These are phyloP conservation scores for Ictalurus furcatus DNA, from an alignment of 2,113 vertebrate species.

Conservation along the genomic window DNA sequence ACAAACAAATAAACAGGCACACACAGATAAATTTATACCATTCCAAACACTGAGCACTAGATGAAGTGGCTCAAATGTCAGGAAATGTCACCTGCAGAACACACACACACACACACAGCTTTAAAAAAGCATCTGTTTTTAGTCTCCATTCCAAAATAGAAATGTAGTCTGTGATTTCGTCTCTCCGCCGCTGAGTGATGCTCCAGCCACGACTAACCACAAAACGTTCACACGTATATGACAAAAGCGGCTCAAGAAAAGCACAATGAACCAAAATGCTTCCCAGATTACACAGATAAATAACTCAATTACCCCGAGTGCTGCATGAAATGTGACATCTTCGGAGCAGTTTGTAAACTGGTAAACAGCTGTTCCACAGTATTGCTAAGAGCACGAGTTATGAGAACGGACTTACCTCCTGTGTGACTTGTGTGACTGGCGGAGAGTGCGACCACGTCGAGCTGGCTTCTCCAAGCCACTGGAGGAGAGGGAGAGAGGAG, in stretches of 20 bases:
- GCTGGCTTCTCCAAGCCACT: constrained; percentile 83
- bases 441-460: constrained; percentile 75
- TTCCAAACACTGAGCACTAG: background rate
- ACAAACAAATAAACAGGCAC: background rate
- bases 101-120: constrained; percentile 37
- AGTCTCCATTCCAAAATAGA: constrained; percentile 11
- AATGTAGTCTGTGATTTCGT: constrained; percentile 25
- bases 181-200: constrained; percentile 49
- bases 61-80: background rate
- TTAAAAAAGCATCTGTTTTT: constrained; percentile 40
- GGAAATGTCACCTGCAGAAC: background rate
- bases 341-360: background rate
- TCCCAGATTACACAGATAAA: background rate
- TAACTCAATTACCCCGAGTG: too few species aligned
- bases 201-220: constrained; percentile 44
- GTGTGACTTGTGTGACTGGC: constrained; percentile 81
- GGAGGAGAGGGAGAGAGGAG: constrained; percentile 63
- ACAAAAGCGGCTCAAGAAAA: background rate
- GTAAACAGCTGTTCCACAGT: background rate
- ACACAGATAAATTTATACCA: background rate
- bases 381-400: background rate
- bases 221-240: background rate
- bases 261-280: background rate
- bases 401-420: constrained; percentile 79
- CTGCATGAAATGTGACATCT: background rate